phyloP scores from a whole-genome alignment of 2,888 invertebrate genomes.

The Drosophila macrothrix region DNA sequence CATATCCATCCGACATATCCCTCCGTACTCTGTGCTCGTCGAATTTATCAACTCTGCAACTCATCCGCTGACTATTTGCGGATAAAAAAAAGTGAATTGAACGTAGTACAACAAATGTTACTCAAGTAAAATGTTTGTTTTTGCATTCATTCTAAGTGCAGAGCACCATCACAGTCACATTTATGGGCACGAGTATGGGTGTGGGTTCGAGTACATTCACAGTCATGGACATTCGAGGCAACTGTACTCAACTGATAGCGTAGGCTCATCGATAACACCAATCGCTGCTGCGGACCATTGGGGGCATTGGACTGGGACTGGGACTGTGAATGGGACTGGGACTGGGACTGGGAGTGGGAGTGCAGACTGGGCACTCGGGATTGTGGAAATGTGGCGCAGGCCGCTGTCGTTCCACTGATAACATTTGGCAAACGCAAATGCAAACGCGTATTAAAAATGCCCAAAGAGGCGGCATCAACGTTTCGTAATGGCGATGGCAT shows the following conservation, averaged over 20 bases:
- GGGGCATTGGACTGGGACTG: slow-evolving; percentile 48
- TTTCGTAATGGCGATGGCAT: slow-evolving; percentile 38
- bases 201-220: slow-evolving; percentile 28
- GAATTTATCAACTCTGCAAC: slow-evolving; percentile 43
- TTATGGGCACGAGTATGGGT: slow-evolving; percentile 15
- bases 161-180: slow-evolving; percentile 35
- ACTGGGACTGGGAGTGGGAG: slow-evolving; percentile 1
- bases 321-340: background rate
- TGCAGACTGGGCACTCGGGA: slow-evolving; percentile 18
- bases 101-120: slow-evolving; percentile 60
- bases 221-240: slow-evolving; percentile 40
- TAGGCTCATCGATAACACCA: slow-evolving; percentile 76
- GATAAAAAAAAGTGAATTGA: slow-evolving; percentile 31
- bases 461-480: slow-evolving; percentile 71
- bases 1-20: slow-evolving; percentile 22
- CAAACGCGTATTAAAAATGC: slow-evolving; percentile 80
- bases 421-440: slow-evolving; percentile 78
- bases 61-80: slow-evolving; percentile 58
- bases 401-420: slow-evolving; percentile 65
- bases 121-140: slow-evolving; percentile 81
- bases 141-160: slow-evolving; percentile 74
- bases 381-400: slow-evolving; percentile 43
- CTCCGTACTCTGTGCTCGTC: slow-evolving; percentile 11
- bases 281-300: slow-evolving; percentile 52
- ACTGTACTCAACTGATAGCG: slow-evolving; percentile 73